Base-by-base conservation (phyloP, 2,113 vertebrate genomes). In the Craseonycteris thonglongyai region DNA sequence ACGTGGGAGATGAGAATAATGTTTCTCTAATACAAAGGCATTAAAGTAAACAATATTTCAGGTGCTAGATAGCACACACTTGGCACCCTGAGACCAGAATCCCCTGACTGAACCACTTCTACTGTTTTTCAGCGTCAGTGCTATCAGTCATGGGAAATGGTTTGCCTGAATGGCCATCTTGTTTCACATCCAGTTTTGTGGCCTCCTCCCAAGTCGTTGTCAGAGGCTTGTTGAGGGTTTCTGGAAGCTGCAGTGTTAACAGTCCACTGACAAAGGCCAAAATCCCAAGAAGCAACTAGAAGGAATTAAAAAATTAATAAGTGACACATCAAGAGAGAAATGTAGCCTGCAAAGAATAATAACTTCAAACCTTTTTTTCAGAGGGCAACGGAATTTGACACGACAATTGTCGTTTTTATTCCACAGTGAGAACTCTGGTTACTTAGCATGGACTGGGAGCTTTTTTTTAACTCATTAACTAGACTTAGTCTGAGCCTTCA, bases 251-350 rank as follows among this genome's bases (percentile, higher is more conserved):
- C 91, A 99, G 45, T 0, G 99, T 98, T 96, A 99, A 97, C 69
- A 99, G 66, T 95, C 99, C 99, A 58, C 99, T 98, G 79, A 99
- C 69, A 61, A 99, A 98, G 40, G 99, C 98, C 98, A 99, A 98
- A 94, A 99, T 98, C 93, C 99, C 99, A 93, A 99, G 98, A 42
- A 99, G 98, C 81, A 99, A 92, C 99, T 99, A 90, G 84, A 98
- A 95, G 40, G 96, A 94, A 98, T 69, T 75, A 22, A 49, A 76
- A 97, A 88, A 94, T 79, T 56, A 63, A 86, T 90, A 63, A 88
- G 49, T 84, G 38, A 84, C 33, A 88, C 22, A 71, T 61, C 18
- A 75, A 86, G 59, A 65, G 94, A 93, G 35, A 95, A 35, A 45
- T 0, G 12, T 0, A 0, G 22, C 33, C 88, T 93, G 94, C 69